These are phyloP conservation scores for Phaonia tiefii DNA, from an alignment of 2,888 invertebrate genomes.

Conservation along the genomic window DNA sequence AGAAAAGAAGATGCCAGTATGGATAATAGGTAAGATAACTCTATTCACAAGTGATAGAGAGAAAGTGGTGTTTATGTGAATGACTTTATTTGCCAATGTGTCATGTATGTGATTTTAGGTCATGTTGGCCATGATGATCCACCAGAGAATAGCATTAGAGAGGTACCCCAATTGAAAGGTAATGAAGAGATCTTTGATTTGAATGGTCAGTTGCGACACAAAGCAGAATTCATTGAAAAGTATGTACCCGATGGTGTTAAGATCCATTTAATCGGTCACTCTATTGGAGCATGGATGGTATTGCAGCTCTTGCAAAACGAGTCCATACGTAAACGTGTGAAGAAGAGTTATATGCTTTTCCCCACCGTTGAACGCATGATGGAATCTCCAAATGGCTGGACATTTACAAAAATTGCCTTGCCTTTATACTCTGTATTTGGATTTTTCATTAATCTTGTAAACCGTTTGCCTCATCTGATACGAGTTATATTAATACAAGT, in stretches of 20 bases:
- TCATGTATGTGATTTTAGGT: conserved; percentile 73
- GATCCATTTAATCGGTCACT: conserved; percentile 93
- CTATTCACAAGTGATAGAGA: conserved; percentile 27
- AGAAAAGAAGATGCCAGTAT: conserved; percentile 84
- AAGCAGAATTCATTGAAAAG: conserved; percentile 85
- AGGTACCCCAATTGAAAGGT: conserved; percentile 81
- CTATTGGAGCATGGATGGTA: conserved; percentile 93
- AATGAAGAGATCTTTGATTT: conserved; percentile 86
- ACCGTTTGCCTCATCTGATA: conserved; percentile 82
- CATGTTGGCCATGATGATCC: conserved; percentile 92
- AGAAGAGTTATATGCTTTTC: conserved; percentile 89
- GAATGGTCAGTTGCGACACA: conserved; percentile 85
- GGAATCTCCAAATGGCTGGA: conserved; percentile 86
- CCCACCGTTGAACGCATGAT: conserved; percentile 94
- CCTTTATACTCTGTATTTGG: conserved; percentile 81
- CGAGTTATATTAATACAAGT: conserved; percentile 81
- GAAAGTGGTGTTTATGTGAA: conserved; percentile 37
- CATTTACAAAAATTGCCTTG: conserved; percentile 84
- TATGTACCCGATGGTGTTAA: conserved; percentile 87
- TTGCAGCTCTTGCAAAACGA: conserved; percentile 86
- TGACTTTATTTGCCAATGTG: not conserved
- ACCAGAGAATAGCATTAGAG: conserved; percentile 80
- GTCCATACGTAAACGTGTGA: conserved; percentile 82
- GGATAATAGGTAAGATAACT: conserved; percentile 85
- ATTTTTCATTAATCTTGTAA: conserved; percentile 82